Percentiles rank a stretch among this genome's conserved stretches.
Conservation (phyloP, 1,140 invertebrate genomes). For the Olivierus martensii region DNA sequence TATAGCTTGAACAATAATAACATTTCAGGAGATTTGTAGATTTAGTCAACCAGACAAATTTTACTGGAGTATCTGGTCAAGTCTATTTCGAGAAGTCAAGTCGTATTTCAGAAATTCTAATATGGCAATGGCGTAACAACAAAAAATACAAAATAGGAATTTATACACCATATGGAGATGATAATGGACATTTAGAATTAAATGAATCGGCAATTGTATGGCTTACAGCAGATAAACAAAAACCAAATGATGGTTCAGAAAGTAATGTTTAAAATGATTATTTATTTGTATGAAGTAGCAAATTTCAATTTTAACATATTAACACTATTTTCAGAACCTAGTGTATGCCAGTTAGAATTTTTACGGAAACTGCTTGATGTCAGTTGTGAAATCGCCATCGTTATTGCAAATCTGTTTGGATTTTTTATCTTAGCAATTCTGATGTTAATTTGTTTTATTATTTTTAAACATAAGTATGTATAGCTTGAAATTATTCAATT, state of each 20-base stretch:
- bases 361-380: constrained; percentile 48
- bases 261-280: constrained; percentile 22
- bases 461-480: not conserved
- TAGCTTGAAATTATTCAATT: not conserved
- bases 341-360: constrained; percentile 39
- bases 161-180: constrained; percentile 42
- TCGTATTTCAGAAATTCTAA: constrained; percentile 47
- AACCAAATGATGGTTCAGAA: constrained; percentile 53
- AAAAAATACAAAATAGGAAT: constrained; percentile 41
- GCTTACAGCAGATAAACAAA: constrained; percentile 40
- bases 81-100: constrained; percentile 55
- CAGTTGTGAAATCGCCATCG: constrained; percentile 53
- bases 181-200: constrained; percentile 30
- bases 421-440: constrained; percentile 41
- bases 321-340: constrained; percentile 23
- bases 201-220: constrained; percentile 44
- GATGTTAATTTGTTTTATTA: no score
- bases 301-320: not conserved
- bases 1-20: no score
- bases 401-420: constrained; percentile 52
- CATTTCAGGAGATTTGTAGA: constrained; percentile 33
- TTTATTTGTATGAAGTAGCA: not conserved
- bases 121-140: constrained; percentile 51
- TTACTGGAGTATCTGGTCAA: constrained; percentile 58
- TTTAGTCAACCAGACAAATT: constrained; percentile 42